Percentiles rank a stretch among this genome's conserved stretches.
These are phyloP conservation scores for Achroia grisella DNA, from an alignment of 1,140 invertebrate species.

Conservation along the genomic window DNA sequence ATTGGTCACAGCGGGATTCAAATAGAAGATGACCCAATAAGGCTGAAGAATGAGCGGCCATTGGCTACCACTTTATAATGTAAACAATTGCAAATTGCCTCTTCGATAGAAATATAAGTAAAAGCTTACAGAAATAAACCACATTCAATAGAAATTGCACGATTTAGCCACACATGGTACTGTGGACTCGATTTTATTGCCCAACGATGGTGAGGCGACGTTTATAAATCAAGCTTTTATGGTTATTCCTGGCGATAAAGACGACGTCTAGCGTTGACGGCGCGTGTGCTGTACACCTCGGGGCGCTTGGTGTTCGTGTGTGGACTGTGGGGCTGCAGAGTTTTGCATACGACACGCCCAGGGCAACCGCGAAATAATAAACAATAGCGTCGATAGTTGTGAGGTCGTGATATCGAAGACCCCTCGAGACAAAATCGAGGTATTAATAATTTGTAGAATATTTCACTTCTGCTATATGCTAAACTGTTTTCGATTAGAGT, in stretches of 20 bases:
- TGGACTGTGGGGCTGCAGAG: constrained; percentile 4
- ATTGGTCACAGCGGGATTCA: too few species aligned
- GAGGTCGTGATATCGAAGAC: constrained; percentile 1
- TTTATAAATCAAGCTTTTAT: constrained; percentile 60
- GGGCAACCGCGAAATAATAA: constrained; percentile 7
- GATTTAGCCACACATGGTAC: constrained; percentile 31
- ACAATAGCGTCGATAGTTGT: constrained; percentile 9
- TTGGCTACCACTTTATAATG: constrained; percentile 10
- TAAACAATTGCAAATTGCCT: constrained; percentile 4
- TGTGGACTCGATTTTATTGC: constrained; percentile 37
- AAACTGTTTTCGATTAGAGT: too few species aligned
- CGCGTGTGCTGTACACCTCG: constrained; percentile 21
- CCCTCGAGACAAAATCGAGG: neutral
- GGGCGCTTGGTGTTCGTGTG: constrained; percentile 11
- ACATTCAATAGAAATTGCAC: constrained; percentile 24
- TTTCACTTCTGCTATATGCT: too few species aligned
- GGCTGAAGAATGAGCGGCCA: constrained; percentile 5
- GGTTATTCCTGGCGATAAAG: constrained; percentile 48
- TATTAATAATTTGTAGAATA: too few species aligned
- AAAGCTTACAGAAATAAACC: constrained; percentile 14
- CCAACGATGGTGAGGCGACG: constrained; percentile 32
- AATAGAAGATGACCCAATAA: neutral
- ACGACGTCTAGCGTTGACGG: constrained; percentile 26
- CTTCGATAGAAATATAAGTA: neutral
- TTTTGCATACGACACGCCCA: constrained; percentile 12